Percentiles rank a stretch among this genome's conserved stretches.
Evolutionary conservation across 2,113 vertebrate genomes (phyloP).

Genomic region (Tragelaphus scriptus): DNA sequence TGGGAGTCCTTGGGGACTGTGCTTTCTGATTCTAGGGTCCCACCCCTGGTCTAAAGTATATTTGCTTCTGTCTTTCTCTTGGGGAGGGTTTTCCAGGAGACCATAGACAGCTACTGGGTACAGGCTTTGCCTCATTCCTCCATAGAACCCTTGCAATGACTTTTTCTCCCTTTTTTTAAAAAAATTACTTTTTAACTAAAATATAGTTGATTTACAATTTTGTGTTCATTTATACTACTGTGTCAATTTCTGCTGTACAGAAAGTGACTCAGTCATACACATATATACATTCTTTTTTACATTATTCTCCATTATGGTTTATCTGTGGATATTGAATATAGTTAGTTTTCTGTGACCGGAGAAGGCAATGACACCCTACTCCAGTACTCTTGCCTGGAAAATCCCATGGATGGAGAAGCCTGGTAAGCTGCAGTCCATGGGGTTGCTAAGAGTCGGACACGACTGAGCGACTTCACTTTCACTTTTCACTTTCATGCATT

Average conservation of each 20-base stretch:
- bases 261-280: not conserved
- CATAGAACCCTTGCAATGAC: not conserved
- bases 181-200: not conserved
- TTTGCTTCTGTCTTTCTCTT: not conserved
- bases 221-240: not conserved
- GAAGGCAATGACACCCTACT: no score
- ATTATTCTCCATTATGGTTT: not conserved
- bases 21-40: not conserved
- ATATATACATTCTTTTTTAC: not conserved
- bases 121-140: not conserved
- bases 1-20: not conserved
- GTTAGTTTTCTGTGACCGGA: not conserved
- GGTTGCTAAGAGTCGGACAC: no score
- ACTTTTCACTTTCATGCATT: no score
- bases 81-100: not conserved
- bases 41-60: not conserved
- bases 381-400: no score
- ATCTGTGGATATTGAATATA: not conserved
- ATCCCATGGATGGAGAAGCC: no score
- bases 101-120: not conserved
- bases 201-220: not conserved
- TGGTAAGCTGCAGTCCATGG: no score
- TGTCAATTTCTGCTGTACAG: not conserved
- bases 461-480: no score
- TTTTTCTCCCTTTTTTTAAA: fast-evolving